A percentile compares a stretch with the other conserved stretches of the same genome.
Evolutionary conservation across 2,113 vertebrate species (phyloP).

Genomic region (Mus spicilegus): DNA sequence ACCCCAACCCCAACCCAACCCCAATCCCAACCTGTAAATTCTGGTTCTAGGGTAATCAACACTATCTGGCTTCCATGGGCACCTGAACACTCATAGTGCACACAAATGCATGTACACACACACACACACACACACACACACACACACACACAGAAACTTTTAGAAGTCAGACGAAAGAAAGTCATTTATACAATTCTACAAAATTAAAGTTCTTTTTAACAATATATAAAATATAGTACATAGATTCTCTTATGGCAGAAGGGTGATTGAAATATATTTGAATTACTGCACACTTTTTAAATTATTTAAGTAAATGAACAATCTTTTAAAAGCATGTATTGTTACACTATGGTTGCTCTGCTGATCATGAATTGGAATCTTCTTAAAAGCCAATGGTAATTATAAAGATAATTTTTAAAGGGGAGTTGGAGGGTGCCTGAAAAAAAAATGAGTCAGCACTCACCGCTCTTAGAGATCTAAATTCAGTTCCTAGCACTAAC

Average conservation of each 20-base stretch:
- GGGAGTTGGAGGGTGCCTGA: rapidly evolving
- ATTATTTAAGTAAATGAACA: slow-evolving; percentile 57
- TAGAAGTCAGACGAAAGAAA: background rate
- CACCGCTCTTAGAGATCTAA: background rate
- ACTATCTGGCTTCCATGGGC: background rate
- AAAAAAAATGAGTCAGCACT: background rate
- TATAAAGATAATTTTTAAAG: background rate
- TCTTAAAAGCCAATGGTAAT: slow-evolving; percentile 15
- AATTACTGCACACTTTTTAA: background rate
- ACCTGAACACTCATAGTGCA: background rate
- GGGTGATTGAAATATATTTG: slow-evolving; percentile 31
- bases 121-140: background rate
- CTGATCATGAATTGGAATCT: background rate
- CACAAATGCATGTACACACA: background rate
- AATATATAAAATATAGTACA: background rate
- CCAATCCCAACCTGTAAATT: no score
- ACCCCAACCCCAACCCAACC: no score
- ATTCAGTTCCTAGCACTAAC: no score
- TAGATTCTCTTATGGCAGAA: slow-evolving; percentile 41
- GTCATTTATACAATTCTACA: background rate
- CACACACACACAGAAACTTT: no score
- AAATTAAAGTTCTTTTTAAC: slow-evolving; percentile 9
- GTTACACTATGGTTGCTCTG: background rate
- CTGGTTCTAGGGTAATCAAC: background rate
- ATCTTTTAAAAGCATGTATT: background rate